These are phyloP conservation scores for Chloroceryle aenea DNA, from an alignment of 2,113 vertebrate species.

Conservation along the genomic window DNA sequence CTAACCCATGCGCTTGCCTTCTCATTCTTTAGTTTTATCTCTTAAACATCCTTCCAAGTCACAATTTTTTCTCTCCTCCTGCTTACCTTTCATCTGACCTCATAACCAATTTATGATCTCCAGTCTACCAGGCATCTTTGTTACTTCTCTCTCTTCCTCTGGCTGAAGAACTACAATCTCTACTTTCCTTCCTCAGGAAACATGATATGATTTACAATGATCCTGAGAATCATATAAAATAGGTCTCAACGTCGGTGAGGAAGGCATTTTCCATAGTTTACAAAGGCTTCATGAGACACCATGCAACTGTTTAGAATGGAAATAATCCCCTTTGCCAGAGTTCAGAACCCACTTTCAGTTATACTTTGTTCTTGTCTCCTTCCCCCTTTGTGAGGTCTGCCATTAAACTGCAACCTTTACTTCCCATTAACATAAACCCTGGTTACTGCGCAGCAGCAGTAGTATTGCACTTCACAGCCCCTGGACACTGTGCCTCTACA, in stretches of 20 bases:
- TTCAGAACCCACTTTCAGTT: not conserved
- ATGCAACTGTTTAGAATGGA: not conserved
- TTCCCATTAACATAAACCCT: not conserved
- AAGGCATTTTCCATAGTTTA: constrained; percentile 4
- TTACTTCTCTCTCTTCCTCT: constrained; percentile 6
- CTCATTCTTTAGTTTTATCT: not conserved
- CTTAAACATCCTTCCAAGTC: not conserved
- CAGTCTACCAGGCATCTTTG: constrained; percentile 2
- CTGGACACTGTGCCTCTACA: not conserved
- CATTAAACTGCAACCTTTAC: not conserved
- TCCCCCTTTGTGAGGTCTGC: not conserved
- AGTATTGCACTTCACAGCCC: not conserved
- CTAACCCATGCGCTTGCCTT: not conserved
- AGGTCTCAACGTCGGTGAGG: not conserved
- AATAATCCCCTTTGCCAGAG: not conserved
- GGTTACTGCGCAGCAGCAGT: not conserved
- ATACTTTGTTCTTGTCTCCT: not conserved
- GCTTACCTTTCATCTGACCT: constrained; percentile 38
- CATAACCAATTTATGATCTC: not conserved
- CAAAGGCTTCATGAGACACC: not conserved
- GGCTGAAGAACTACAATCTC: constrained; percentile 2
- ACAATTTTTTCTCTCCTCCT: not conserved
- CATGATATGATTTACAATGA: not conserved
- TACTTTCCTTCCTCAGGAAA: not conserved
- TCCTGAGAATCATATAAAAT: constrained; percentile 23